phyloP scores from a whole-genome alignment of 92 coral and sea anemone genomes.

The Montipora capitata region DNA sequence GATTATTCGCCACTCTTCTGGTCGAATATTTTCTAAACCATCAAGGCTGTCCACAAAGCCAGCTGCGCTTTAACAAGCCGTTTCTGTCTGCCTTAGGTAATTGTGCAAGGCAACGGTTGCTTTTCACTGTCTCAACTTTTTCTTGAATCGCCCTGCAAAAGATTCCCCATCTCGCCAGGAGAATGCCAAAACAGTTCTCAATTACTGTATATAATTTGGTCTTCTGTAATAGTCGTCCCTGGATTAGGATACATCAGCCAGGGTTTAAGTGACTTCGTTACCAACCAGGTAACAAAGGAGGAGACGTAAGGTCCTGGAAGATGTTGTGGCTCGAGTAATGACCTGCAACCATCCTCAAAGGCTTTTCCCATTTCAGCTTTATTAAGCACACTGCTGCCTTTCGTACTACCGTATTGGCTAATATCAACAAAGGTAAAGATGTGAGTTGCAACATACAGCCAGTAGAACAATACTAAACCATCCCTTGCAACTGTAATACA shows the following conservation, averaged over 20 bases:
- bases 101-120: slow-evolving; percentile 58
- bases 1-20: slow-evolving; percentile 70
- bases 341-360: slow-evolving; percentile 44
- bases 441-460: slow-evolving; percentile 63
- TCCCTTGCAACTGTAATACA: too few relatives aligned
- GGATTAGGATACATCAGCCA: slow-evolving; percentile 64
- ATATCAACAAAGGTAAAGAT: slow-evolving; percentile 56
- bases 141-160: slow-evolving; percentile 44
- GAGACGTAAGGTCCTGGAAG: slow-evolving; percentile 50
- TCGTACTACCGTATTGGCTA: slow-evolving; percentile 74
- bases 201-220: slow-evolving; percentile 50
- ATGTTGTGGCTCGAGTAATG: slow-evolving; percentile 29
- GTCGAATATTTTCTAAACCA: slow-evolving; percentile 52
- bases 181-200: slow-evolving; percentile 10
- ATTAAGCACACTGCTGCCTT: slow-evolving; percentile 67
- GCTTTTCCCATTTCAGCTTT: slow-evolving; percentile 69
- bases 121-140: slow-evolving; percentile 57
- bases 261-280: slow-evolving; percentile 51
- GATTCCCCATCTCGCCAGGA: slow-evolving; percentile 65
- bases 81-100: slow-evolving; percentile 55
- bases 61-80: slow-evolving; percentile 59
- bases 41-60: slow-evolving; percentile 68
- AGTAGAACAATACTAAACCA: not conserved
- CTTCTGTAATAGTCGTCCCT: slow-evolving; percentile 47
- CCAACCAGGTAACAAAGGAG: slow-evolving; percentile 60